Base-by-base conservation (phyloP, 1,140 invertebrate species). In the Magallana ariakensis region DNA sequence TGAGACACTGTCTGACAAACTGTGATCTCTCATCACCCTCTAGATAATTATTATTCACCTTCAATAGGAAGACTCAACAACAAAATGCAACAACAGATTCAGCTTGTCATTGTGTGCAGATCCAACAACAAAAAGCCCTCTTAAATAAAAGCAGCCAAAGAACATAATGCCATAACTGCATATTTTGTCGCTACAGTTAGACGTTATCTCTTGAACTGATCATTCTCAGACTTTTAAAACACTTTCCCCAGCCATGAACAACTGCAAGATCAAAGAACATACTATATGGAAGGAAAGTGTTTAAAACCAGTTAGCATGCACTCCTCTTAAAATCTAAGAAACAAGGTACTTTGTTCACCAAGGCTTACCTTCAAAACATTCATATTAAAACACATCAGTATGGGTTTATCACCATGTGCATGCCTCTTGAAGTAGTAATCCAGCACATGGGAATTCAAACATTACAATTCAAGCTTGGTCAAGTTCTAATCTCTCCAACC, bases 281-380 rank as follows among this genome's bases (percentile, higher is more conserved):
- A 62, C 58, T 19, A 62, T 62, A n/a, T 19, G 19, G 58, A 46
- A 62, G 58, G 19, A 62, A 62, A 62, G 58, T 62, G 58, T 75
- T 11, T 26, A 75, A 75, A 26, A 19, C 66, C 19, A n/a, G 22
- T 26, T 26, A 75, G 26, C 22, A 75, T 75, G 10, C 22, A 33
- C 22, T 75, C 22, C 66, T 75, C 22, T 26, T 33, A 75, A 75
- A 75, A 75, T 75, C 9, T 22, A 33, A 75, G 22, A 70, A 75
- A 75, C 66, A 70, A 11, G 26, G 9, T 75, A 75, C 66, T 75
- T 75, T 75, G 26, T 75, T 75, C 66, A 19, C 66, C 9, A 75
- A 75, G 4, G 66, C 66, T 75, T 75, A 75, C 66, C 66, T 75
- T 13, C 66, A 75, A 75, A 75, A 75, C 66, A 75, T 75, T 75